A percentile compares a stretch with the other conserved stretches of the same genome.
Conservation (phyloP, 2,888 invertebrate genomes). For the Acanthosepion esculentum region DNA sequence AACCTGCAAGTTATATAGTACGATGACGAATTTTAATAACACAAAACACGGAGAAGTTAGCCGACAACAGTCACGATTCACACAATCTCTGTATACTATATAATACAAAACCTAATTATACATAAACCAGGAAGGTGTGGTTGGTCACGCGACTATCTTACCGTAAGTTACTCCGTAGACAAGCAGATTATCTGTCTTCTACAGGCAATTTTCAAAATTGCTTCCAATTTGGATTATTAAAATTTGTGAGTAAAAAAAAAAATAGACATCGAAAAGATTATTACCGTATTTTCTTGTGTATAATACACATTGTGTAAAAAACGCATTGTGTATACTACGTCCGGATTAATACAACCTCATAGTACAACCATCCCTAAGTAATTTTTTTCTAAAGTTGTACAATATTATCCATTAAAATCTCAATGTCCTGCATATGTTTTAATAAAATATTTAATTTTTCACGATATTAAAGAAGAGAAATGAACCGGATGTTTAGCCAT, state of each 20-base stretch:
- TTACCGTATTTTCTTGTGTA: not conserved
- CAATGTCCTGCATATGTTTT: too few relatives aligned
- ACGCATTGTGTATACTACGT: too few relatives aligned
- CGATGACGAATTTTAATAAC: too few relatives aligned
- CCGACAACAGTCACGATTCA: slow-evolving; percentile 33
- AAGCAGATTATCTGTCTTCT: not conserved
- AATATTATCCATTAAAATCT: too few relatives aligned
- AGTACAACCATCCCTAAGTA: too few relatives aligned
- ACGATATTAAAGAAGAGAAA: too few relatives aligned
- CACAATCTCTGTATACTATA: slow-evolving; percentile 33
- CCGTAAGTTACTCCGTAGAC: slow-evolving; percentile 1
- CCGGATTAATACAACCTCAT: too few relatives aligned
- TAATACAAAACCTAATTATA: not conserved
- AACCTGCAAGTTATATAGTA: too few relatives aligned
- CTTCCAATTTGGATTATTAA: slow-evolving; percentile 33
- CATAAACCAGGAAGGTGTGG: slow-evolving; percentile 33
- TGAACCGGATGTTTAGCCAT: too few relatives aligned
- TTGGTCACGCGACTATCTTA: slow-evolving; percentile 33
- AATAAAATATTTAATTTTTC: too few relatives aligned
- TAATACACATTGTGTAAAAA: too few relatives aligned
- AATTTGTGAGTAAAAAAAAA: not conserved
- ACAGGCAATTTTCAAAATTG: slow-evolving; percentile 17
- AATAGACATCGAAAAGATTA: slow-evolving; percentile 13
- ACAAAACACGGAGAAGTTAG: not conserved
- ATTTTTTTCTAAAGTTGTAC: too few relatives aligned